Base-by-base conservation (phyloP, 2,888 invertebrate genomes). In the Tuberolachnus salignus region DNA sequence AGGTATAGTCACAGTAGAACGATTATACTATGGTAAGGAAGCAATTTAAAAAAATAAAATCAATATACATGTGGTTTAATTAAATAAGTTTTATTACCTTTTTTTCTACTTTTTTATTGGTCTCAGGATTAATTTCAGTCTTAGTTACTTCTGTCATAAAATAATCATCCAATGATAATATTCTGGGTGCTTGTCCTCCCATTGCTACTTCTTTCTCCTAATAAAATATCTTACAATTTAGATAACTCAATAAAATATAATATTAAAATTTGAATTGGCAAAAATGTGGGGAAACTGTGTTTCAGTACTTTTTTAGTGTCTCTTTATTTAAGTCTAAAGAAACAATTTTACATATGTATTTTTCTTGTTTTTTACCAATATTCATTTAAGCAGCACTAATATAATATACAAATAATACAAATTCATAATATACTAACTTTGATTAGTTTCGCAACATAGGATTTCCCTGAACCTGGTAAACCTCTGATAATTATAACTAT, bases 131-230 rank as follows among this genome's bases (percentile, higher is more conserved):
- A 70, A 86, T 88, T 71, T 90, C 89, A 83, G 91, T 91, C 82
- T 90, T 89, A 86, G 94, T 94, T 81, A 91, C 90, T 86, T 94
- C 94, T 81, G 93, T 91, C 89, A 97, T 92, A 84, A 97, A 98
- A 86, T 98, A 98, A 86, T 98, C 97, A 85, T 98, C 97, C 81
- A 98, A 89, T 81, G 95, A 95, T 84, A 98, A 88, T 84, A 98
- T 94, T 82, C 97, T 89, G 0, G 94, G 95, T n/a, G 94, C 92
- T 80, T 92, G 91, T 8, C 95, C 95, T 57, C 94, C 93, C 86
- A 92, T 91, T 85, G 94, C 93, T 0, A 94, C 90, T 85, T 91
- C 91, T 83, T 89, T 89, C 81, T 91, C 90, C 90, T 91, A 83
- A 59, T 84, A 83, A 82, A 64, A 61, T 63, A 71, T 74, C 26